Percentiles rank a stretch among this genome's conserved stretches.
Evolutionary conservation across 1,140 invertebrate species (phyloP).

Genomic region (Lepidurus apus): DNA sequence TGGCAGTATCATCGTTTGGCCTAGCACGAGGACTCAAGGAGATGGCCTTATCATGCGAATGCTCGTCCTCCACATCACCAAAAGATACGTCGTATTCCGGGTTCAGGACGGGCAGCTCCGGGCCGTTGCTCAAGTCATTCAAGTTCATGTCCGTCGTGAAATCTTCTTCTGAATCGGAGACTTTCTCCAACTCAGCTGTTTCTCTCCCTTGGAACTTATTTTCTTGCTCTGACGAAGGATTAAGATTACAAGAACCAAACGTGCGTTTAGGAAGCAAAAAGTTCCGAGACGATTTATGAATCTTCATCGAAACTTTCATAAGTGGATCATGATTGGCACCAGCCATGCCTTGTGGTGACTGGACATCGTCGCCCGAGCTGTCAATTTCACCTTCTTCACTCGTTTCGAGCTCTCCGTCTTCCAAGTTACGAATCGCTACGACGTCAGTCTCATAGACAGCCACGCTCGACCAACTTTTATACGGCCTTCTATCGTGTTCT

Average conservation of each 20-base stretch:
- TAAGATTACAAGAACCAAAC: not conserved
- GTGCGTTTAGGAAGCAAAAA: not conserved
- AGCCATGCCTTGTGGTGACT: not conserved
- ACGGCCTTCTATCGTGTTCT: not conserved
- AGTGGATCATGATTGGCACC: not conserved
- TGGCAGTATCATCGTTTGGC: not conserved
- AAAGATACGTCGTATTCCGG: constrained; percentile 11
- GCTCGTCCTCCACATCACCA: constrained; percentile 13
- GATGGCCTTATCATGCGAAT: constrained; percentile 17
- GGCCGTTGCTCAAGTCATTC: not conserved
- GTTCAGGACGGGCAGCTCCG: not conserved
- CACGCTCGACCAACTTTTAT: not conserved
- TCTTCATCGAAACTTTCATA: no score
- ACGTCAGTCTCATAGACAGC: not conserved
- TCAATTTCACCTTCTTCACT: constrained; percentile 7
- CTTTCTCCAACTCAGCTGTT: constrained; percentile 12
- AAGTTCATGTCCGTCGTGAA: constrained; percentile 19
- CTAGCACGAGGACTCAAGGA: not conserved
- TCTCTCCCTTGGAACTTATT: not conserved
- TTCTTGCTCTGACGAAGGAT: not conserved
- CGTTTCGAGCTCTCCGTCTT: not conserved
- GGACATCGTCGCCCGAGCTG: not conserved
- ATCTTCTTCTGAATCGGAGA: not conserved
- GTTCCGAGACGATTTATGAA: no score
- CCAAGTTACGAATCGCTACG: not conserved